These are phyloP conservation scores for Pseudolycoriella hygida DNA, from an alignment of 2,888 invertebrate genomes.

Conservation along the genomic window DNA sequence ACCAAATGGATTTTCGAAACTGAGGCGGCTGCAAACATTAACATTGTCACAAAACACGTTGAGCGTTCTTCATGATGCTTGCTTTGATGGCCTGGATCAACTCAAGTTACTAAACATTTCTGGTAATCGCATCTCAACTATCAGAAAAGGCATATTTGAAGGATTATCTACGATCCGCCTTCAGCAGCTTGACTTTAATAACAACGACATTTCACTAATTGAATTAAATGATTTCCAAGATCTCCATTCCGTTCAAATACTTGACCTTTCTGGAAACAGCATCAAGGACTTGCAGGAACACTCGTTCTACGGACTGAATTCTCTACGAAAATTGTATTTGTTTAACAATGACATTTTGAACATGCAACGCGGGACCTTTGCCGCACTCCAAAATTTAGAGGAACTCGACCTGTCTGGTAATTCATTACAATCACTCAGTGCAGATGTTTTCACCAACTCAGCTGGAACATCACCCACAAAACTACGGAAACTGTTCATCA, in stretches of 20 bases:
- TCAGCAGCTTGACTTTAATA: background rate
- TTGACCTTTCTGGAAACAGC: background rate
- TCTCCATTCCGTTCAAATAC: background rate
- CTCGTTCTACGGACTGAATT: background rate
- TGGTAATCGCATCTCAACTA: background rate
- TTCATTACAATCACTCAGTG: background rate
- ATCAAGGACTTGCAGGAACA: background rate
- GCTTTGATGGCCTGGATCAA: background rate
- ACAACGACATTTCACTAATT: background rate
- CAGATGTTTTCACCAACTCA: background rate
- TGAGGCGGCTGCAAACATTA: background rate
- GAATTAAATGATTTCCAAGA: background rate
- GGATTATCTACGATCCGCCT: background rate
- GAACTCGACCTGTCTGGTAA: background rate
- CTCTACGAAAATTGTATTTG: background rate
- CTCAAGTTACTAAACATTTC: background rate
- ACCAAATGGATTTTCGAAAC: background rate
- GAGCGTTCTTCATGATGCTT: background rate
- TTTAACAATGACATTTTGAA: background rate
- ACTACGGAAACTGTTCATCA: background rate
- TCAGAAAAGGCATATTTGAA: background rate
- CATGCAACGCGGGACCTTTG: background rate
- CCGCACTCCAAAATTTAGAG: background rate
- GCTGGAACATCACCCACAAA: background rate
- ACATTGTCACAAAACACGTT: background rate